Evolutionary conservation across 1,140 invertebrate species (phyloP), one percentile per base, ranked within the genome.

Genomic region (Trichoplusia ni): DNA sequence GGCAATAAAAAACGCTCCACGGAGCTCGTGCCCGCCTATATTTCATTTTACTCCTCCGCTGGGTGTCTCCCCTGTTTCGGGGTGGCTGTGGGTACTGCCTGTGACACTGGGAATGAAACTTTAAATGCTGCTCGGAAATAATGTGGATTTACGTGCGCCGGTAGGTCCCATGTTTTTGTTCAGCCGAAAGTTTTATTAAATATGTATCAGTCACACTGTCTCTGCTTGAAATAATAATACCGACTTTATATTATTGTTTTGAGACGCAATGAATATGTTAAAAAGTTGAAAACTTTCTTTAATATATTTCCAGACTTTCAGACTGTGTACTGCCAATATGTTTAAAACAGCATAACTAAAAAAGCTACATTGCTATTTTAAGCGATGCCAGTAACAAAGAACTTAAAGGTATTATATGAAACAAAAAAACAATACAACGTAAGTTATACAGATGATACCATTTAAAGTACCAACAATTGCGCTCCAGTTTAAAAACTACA

Each of bases 1-100:
- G 60, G 75, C 71, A 81, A 84, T 86, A n/a, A 84, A 86, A 84
- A 81, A 77, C 72, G 47, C 72, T 71, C 70, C 68, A 71, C 71
- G 70, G 58, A 29, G 38, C 68, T 65, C 65, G 71, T 74, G 75
- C 67, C 64, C 66, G 65, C 65, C 69, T 76, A 83, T 84, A 84
- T 77, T 80, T 82, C 82, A 82, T 78, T 67, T 71, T 69, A 63
- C 46, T 51, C 63, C 70, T 66, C 65, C 59, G 42, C 51, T 59
- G 69, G 53, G 61, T 60, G 42, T 40, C 61, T 23, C 62, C 56
- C 44, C 53, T 61, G 47, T 61, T 72, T 38, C 64, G 62, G 35
- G 61, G 47, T 62, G 44, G 56, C 33, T 19, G 59, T 42, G 54
- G 54, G 25, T 11, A 37, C 56, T 69, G 66, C 25, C 59, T 51